Conservation (phyloP, 2,113 vertebrate species). For the Serinus canaria region DNA sequence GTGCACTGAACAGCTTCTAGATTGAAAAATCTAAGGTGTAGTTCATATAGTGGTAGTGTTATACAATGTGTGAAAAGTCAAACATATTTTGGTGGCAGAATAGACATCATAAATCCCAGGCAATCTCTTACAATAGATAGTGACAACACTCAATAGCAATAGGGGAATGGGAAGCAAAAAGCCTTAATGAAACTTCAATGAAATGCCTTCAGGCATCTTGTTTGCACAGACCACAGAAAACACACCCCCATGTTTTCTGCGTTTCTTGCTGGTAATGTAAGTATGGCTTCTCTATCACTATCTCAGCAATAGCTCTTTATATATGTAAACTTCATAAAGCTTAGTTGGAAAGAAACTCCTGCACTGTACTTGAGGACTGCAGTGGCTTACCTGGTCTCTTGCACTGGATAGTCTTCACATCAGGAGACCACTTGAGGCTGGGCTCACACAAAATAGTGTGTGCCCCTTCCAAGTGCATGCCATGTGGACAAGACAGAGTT, state of each 20-base stretch:
- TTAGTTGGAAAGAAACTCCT: background rate
- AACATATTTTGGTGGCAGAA: background rate
- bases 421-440: constrained; percentile 89
- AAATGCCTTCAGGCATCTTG: background rate
- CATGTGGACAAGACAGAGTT: constrained; percentile 75
- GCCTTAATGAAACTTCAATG: background rate
- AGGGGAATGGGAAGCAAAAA: background rate
- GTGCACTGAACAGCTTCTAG: background rate
- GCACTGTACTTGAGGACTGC: background rate
- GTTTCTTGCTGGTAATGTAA: background rate
- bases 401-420: constrained; percentile 69
- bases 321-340: background rate
- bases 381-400: constrained; percentile 70
- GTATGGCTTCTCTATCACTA: background rate
- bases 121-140: background rate
- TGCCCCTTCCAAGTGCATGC: constrained; percentile 71
- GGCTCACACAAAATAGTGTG: constrained; percentile 78
- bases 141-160: background rate
- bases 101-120: background rate
- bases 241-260: background rate
- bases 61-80: background rate
- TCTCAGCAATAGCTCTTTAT: background rate
- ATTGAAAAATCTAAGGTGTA: background rate
- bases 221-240: background rate
- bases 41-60: background rate